Conservation (phyloP, 2,113 vertebrate species). For the Nannobrachium achirus region DNA sequence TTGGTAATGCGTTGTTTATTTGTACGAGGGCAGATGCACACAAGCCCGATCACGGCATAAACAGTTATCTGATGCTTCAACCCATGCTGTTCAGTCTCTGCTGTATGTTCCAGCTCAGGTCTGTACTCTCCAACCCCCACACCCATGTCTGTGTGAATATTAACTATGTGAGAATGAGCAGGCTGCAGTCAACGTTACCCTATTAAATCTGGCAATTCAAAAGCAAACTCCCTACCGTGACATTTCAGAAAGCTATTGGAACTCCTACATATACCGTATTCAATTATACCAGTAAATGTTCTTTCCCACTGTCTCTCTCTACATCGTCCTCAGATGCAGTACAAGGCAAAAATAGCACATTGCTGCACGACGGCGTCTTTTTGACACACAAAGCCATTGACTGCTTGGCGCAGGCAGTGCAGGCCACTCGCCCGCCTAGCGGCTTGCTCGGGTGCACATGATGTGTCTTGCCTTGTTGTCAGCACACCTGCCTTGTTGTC, state of each 20-base stretch:
- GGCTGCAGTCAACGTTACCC: not conserved
- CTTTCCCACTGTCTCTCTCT: too few species aligned
- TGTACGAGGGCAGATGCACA: constrained; percentile 18
- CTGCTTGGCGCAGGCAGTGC: too few species aligned
- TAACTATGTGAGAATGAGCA: constrained; percentile 11
- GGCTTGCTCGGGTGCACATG: too few species aligned
- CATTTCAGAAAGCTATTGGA: constrained; percentile 4
- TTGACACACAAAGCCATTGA: too few species aligned
- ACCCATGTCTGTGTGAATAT: not conserved
- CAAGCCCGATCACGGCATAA: constrained; percentile 16
- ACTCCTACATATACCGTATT: constrained; percentile 7
- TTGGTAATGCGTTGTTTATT: constrained; percentile 16
- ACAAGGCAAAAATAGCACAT: too few species aligned
- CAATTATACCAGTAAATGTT: too few species aligned
- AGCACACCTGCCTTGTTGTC: too few species aligned
- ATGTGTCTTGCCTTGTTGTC: too few species aligned
- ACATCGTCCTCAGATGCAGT: too few species aligned
- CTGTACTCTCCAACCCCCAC: constrained; percentile 7
- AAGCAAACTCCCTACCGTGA: constrained; percentile 13
- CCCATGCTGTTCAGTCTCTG: constrained; percentile 36
- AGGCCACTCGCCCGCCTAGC: too few species aligned
- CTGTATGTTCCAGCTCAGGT: constrained; percentile 5
- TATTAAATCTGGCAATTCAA: constrained; percentile 18
- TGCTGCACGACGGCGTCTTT: too few species aligned
- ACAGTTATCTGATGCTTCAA: constrained; percentile 17